Percentiles rank a stretch among this genome's conserved stretches.
Evolutionary conservation across 2,888 invertebrate species (phyloP).

Genomic region (Idaea dimidiata): DNA sequence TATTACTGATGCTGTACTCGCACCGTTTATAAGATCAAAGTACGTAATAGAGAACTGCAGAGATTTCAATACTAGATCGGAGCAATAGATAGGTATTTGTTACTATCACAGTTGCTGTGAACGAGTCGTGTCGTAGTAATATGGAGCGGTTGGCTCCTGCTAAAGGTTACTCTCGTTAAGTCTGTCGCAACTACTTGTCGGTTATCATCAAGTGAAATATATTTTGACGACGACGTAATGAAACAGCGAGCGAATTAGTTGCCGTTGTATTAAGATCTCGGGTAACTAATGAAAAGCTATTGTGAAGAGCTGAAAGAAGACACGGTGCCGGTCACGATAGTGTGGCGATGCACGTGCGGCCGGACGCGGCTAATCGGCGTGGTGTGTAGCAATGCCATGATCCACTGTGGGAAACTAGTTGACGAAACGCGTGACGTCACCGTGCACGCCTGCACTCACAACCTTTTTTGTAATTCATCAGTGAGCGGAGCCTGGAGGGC

Average conservation of each 20-base stretch:
- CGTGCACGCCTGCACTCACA: constrained; percentile 48
- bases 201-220: constrained; percentile 56
- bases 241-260: constrained; percentile 22
- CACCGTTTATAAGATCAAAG: constrained; percentile 10
- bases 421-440: constrained; percentile 65
- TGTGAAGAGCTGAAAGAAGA: constrained; percentile 17
- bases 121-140: constrained; percentile 74
- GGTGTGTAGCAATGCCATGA: constrained; percentile 39
- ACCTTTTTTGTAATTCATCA: constrained; percentile 67
- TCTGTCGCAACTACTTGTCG: constrained; percentile 59
- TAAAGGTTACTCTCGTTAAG: constrained; percentile 78
- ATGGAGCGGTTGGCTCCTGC: constrained; percentile 64
- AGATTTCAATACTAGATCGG: constrained; percentile 37
- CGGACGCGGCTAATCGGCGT: constrained; percentile 37
- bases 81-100: constrained; percentile 65
- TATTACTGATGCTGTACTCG: constrained; percentile 6
- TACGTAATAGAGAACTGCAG: neutral
- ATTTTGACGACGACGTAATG: constrained; percentile 35
- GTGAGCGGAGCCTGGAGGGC: constrained; percentile 66
- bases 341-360: constrained; percentile 36
- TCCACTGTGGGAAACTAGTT: constrained; percentile 61
- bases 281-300: constrained; percentile 6
- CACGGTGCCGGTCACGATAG: constrained; percentile 35
- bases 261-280: constrained; percentile 14
- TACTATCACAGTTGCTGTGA: constrained; percentile 51